Conservation (phyloP, 2,113 vertebrate genomes). For the Microcebus griseorufus region DNA sequence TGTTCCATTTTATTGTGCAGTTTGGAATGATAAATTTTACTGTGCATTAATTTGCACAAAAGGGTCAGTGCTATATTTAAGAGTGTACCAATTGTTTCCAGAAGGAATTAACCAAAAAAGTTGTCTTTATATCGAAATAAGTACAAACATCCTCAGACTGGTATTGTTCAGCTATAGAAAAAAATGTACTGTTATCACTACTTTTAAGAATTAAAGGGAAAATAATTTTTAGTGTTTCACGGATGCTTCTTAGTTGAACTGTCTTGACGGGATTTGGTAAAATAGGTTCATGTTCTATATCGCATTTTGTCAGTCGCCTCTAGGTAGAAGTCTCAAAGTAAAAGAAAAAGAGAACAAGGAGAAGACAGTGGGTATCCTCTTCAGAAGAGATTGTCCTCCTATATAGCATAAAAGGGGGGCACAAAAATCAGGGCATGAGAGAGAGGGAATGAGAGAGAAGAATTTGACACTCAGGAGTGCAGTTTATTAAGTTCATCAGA, state of each 20-base stretch:
- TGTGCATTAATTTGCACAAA: constrained; percentile 50
- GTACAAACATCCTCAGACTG: background rate
- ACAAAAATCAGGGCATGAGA: background rate
- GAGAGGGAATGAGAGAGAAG: background rate
- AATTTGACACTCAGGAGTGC: background rate
- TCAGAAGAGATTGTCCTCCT: background rate
- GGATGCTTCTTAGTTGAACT: background rate
- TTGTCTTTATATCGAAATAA: background rate
- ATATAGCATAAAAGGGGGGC: too few species aligned
- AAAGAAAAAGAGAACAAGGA: background rate
- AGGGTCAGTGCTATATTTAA: background rate
- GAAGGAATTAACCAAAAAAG: background rate
- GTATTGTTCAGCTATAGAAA: background rate
- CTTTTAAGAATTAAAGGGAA: background rate
- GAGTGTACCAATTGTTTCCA: background rate
- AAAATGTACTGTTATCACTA: background rate
- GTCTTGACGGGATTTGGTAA: background rate
- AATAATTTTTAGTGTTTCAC: background rate
- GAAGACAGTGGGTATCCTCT: background rate
- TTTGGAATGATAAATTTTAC: constrained; percentile 49
- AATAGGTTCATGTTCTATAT: background rate
- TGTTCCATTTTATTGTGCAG: constrained; percentile 59
- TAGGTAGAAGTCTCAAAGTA: background rate
- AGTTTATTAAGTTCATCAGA: background rate
- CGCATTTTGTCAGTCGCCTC: too few species aligned